Conservation (phyloP, 2,797 vertebrate species). For the Diplodus puntazzo region DNA sequence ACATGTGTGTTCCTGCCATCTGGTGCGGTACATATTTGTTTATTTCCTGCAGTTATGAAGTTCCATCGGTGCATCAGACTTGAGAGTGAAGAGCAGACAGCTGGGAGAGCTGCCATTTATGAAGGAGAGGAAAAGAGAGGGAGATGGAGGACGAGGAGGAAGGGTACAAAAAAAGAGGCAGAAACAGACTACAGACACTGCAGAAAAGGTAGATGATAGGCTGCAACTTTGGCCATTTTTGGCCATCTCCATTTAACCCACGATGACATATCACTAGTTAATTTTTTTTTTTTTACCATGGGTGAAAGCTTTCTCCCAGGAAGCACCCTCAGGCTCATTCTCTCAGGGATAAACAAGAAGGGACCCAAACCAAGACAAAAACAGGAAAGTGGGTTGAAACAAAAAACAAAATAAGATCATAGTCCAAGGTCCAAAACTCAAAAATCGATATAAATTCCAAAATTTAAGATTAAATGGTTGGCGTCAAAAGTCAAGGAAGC, state of each 20-base stretch:
- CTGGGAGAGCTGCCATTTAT: slow-evolving; percentile 24
- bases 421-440: no score
- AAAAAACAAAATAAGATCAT: no score
- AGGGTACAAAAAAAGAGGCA: slow-evolving; percentile 1
- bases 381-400: no score
- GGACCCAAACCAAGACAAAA: no score
- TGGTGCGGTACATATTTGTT: slow-evolving; percentile 17
- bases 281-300: background rate
- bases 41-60: background rate
- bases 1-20: slow-evolving; percentile 2
- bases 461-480: no score
- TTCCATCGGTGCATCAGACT: slow-evolving; percentile 28
- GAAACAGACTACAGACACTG: background rate
- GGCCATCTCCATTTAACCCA: no score
- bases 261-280: no score
- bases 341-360: no score
- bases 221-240: background rate
- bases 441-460: no score
- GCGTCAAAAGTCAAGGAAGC: no score
- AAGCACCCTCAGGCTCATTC: background rate
- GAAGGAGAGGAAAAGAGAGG: slow-evolving; percentile 5
- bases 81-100: slow-evolving; percentile 25
- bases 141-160: background rate
- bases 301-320: background rate
- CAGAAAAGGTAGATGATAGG: background rate